These are phyloP conservation scores for Ailuropoda melanoleuca DNA, from an alignment of 2,113 vertebrate species.

Conservation along the genomic window DNA sequence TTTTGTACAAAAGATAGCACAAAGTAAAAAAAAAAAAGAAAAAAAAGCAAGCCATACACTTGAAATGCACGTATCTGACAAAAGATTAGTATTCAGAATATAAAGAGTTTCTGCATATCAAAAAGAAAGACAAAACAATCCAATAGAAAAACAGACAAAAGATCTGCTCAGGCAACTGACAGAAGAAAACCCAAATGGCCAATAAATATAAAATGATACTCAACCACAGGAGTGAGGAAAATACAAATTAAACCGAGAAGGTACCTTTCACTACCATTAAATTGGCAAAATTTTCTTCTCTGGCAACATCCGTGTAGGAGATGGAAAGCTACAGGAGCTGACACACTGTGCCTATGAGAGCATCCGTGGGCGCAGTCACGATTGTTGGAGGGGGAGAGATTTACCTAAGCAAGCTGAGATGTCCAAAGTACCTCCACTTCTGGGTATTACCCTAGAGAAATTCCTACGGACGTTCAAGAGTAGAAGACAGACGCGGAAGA, in stretches of 20 bases:
- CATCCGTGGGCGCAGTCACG: not conserved
- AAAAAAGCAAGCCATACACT: not conserved
- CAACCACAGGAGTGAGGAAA: not conserved
- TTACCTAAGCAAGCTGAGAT: not conserved
- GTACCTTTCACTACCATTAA: not conserved
- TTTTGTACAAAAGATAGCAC: conserved; percentile 8
- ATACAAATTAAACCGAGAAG: conserved; percentile 10
- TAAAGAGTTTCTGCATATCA: conserved; percentile 19
- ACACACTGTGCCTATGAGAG: not conserved
- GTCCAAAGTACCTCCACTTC: not conserved
- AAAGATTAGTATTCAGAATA: conserved; percentile 12
- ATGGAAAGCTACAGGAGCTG: not conserved
- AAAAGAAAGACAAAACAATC: conserved; percentile 26
- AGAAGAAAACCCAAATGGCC: conserved; percentile 10
- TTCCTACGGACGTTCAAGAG: not conserved
- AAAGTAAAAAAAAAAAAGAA: not conserved
- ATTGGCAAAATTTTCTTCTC: not conserved
- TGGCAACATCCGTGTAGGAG: not conserved
- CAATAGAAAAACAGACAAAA: conserved; percentile 27
- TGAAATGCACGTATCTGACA: not conserved
- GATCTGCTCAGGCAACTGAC: not conserved
- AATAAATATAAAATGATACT: conserved; percentile 16
- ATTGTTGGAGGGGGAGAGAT: fast-evolving
- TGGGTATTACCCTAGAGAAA: not conserved
- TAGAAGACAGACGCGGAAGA: not conserved